A percentile compares a stretch with the other conserved stretches of the same genome.
phyloP scores from a whole-genome alignment of 1,140 invertebrate genomes.

The Heterodera schachtii region DNA sequence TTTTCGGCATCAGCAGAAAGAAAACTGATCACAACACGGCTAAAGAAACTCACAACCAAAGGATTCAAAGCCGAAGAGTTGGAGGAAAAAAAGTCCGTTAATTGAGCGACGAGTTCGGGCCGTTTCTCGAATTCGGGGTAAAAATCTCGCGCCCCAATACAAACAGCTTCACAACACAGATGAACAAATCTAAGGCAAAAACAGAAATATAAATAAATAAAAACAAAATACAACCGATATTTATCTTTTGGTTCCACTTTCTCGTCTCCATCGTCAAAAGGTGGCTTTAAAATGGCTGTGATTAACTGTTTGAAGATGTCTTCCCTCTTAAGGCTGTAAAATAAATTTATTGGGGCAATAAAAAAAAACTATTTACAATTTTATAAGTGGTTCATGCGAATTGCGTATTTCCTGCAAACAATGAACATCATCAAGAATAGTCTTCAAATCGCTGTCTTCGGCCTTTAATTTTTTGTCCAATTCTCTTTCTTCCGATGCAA shows the following conservation, averaged over 20 bases:
- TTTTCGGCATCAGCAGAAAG: slow-evolving; percentile 39
- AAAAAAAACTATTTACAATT: slow-evolving; percentile 32
- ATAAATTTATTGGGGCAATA: neutral
- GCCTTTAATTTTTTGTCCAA: slow-evolving; percentile 28
- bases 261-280: slow-evolving; percentile 19
- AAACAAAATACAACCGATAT: slow-evolving; percentile 23
- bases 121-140: slow-evolving; percentile 33
- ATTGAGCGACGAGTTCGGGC: slow-evolving; percentile 20
- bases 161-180: slow-evolving; percentile 36
- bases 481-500: slow-evolving; percentile 31
- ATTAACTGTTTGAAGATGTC: slow-evolving; percentile 27
- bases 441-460: slow-evolving; percentile 7
- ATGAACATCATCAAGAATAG: slow-evolving; percentile 38
- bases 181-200: slow-evolving; percentile 15
- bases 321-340: slow-evolving; percentile 33
- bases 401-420: slow-evolving; percentile 43
- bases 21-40: slow-evolving; percentile 35
- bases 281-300: slow-evolving; percentile 24
- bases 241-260: slow-evolving; percentile 12
- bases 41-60: slow-evolving; percentile 42
- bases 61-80: slow-evolving; percentile 27
- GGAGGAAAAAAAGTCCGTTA: slow-evolving; percentile 21
- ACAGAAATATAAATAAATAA: slow-evolving; percentile 4
- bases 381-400: slow-evolving; percentile 24
- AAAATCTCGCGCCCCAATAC: slow-evolving; percentile 31